Percentiles rank a stretch among this genome's conserved stretches.
Conservation (phyloP, 2,888 invertebrate genomes). For the Itoplectis maculator region DNA sequence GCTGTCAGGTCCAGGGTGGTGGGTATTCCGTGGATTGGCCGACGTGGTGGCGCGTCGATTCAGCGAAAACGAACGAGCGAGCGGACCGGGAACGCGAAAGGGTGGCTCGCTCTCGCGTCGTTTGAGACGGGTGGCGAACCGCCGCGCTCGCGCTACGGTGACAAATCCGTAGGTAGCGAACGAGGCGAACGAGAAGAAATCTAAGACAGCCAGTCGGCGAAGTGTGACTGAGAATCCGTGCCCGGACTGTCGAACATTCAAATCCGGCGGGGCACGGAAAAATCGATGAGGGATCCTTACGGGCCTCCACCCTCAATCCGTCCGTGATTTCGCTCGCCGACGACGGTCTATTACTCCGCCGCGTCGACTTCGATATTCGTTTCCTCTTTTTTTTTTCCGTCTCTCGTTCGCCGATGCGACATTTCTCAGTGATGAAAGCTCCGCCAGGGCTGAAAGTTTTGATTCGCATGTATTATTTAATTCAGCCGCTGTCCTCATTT, state of each 20-base stretch:
- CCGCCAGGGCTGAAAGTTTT: background rate
- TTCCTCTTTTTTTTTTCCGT: slow-evolving; percentile 14
- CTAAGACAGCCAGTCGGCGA: slow-evolving; percentile 69
- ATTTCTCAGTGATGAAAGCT: slow-evolving; percentile 7
- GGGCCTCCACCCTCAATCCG: slow-evolving; percentile 41
- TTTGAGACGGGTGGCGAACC: slow-evolving; percentile 48
- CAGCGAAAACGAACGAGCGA: slow-evolving; percentile 55
- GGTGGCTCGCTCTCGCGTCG: slow-evolving; percentile 37
- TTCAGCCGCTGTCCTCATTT: too few species aligned
- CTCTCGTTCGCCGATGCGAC: background rate
- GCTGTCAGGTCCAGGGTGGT: slow-evolving; percentile 37
- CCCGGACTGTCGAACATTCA: slow-evolving; percentile 74
- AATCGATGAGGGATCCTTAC: slow-evolving; percentile 71
- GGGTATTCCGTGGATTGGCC: slow-evolving; percentile 25
- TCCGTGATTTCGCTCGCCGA: slow-evolving; percentile 3
- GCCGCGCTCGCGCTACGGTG: slow-evolving; percentile 17
- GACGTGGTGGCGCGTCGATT: slow-evolving; percentile 49
- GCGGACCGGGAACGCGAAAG: slow-evolving; percentile 9
- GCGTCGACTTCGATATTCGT: slow-evolving; percentile 25
- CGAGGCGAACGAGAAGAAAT: slow-evolving; percentile 59
- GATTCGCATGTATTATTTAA: background rate
- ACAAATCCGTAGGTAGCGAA: slow-evolving; percentile 34
- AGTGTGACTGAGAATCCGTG: slow-evolving; percentile 76
- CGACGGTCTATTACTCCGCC: slow-evolving; percentile 41
- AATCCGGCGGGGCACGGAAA: slow-evolving; percentile 68